phyloP scores from a whole-genome alignment of 2,797 vertebrate genomes.

The Lacerta agilis region DNA sequence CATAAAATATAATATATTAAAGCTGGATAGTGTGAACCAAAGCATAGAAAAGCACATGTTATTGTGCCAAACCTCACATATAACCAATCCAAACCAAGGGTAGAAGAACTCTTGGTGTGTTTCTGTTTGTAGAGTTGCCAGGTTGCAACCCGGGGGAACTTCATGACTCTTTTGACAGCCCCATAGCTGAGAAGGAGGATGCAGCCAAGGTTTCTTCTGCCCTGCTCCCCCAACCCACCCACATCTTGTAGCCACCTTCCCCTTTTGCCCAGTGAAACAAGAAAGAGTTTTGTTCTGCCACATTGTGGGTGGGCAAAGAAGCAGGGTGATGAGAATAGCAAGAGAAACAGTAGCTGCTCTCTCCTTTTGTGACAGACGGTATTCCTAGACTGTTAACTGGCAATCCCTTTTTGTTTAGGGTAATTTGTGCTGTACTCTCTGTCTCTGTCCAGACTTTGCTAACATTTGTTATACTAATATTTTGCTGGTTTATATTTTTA shows the following conservation, averaged over 20 bases:
- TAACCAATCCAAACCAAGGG: not conserved
- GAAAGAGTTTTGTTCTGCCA: not conserved
- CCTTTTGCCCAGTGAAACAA: not conserved
- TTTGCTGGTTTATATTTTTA: not conserved
- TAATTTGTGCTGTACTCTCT: rapidly evolving
- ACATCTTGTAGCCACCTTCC: not conserved
- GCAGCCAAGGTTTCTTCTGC: not conserved
- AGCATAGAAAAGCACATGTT: not conserved
- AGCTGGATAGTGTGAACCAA: not conserved
- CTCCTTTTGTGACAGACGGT: not conserved
- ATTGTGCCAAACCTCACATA: rapidly evolving
- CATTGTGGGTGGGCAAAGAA: not conserved
- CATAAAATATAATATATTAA: not conserved
- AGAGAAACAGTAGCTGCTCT: not conserved
- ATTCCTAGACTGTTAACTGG: not conserved
- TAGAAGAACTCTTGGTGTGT: not conserved
- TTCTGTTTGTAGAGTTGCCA: not conserved
- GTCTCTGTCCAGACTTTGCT: constrained; percentile 29
- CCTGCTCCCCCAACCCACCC: not conserved
- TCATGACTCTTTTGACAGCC: not conserved
- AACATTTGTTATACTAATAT: constrained; percentile 11
- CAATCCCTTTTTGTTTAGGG: not conserved
- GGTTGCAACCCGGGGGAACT: not conserved
- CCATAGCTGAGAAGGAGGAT: not conserved
- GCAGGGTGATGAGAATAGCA: not conserved